Conservation (phyloP, 2,797 vertebrate species). For the Falco peregrinus region DNA sequence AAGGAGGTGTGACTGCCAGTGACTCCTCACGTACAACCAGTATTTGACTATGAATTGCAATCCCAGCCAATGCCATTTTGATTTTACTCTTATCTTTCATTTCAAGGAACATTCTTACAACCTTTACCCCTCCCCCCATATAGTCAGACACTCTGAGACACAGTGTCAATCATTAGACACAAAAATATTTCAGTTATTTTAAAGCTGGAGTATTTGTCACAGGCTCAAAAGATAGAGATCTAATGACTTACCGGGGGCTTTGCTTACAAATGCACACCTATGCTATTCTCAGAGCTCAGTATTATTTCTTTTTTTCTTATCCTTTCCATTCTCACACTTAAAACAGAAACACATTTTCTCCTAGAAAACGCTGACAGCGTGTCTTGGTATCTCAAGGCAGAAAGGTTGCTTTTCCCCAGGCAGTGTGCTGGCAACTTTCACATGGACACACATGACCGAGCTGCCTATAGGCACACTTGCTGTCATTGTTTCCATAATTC, state of each 20-base stretch:
- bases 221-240: not conserved
- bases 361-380: conserved; percentile 35
- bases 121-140: not conserved
- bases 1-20: not conserved
- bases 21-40: not conserved
- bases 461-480: conserved; percentile 26
- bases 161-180: conserved; percentile 17
- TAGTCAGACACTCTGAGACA: not conserved
- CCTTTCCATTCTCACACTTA: conserved; percentile 45
- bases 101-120: conserved; percentile 15
- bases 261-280: not conserved
- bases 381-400: conserved; percentile 53
- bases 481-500: conserved; percentile 27
- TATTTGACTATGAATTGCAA: conserved; percentile 11
- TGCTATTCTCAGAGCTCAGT: not conserved
- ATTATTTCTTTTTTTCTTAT: not conserved
- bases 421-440: conserved; percentile 27
- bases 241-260: conserved; percentile 13
- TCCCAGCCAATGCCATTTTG: not conserved
- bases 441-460: conserved; percentile 21
- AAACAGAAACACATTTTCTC: conserved; percentile 53
- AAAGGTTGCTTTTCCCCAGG: conserved; percentile 49
- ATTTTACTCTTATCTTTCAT: conserved; percentile 25
- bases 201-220: not conserved
- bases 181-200: conserved; percentile 32